A percentile compares a stretch with the other conserved stretches of the same genome.
These are phyloP conservation scores for Eutolmus rufibarbis DNA, from an alignment of 2,888 invertebrate species.

Conservation along the genomic window DNA sequence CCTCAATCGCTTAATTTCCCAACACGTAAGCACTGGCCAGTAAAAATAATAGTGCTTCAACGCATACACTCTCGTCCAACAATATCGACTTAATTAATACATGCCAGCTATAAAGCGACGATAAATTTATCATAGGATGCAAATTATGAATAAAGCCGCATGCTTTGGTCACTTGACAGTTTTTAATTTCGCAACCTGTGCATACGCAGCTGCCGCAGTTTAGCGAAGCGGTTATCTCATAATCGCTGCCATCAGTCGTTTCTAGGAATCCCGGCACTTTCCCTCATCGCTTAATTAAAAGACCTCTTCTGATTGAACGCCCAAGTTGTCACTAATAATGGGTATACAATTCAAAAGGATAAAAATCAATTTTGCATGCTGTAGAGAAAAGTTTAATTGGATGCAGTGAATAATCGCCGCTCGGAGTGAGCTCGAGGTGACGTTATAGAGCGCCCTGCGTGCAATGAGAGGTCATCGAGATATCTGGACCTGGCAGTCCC, in stretches of 20 bases:
- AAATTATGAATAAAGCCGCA: constrained; percentile 50
- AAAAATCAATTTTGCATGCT: constrained; percentile 22
- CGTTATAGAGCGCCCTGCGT: background rate
- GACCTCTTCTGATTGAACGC: constrained; percentile 7
- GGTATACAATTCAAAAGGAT: background rate
- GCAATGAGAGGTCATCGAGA: background rate
- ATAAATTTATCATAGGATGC: constrained; percentile 51
- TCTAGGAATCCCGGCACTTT: constrained; percentile 3
- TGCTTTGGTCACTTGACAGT: constrained; percentile 23
- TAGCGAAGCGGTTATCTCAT: background rate
- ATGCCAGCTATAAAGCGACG: constrained; percentile 50
- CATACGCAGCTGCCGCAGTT: background rate
- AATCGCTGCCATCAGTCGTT: background rate
- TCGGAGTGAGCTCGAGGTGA: constrained; percentile 1
- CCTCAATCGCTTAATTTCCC: constrained; percentile 50
- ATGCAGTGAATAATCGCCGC: background rate
- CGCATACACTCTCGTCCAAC: constrained; percentile 49
- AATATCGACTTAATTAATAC: constrained; percentile 52
- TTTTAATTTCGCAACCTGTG: constrained; percentile 26
- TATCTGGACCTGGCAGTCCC: background rate
- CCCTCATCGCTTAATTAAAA: constrained; percentile 30
- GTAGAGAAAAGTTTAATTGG: constrained; percentile 4
- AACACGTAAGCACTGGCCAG: constrained; percentile 23
- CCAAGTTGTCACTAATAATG: background rate
- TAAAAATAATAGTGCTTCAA: constrained; percentile 42